Base-by-base conservation (phyloP, 2,113 vertebrate genomes). In the Mandrillus leucophaeus region DNA sequence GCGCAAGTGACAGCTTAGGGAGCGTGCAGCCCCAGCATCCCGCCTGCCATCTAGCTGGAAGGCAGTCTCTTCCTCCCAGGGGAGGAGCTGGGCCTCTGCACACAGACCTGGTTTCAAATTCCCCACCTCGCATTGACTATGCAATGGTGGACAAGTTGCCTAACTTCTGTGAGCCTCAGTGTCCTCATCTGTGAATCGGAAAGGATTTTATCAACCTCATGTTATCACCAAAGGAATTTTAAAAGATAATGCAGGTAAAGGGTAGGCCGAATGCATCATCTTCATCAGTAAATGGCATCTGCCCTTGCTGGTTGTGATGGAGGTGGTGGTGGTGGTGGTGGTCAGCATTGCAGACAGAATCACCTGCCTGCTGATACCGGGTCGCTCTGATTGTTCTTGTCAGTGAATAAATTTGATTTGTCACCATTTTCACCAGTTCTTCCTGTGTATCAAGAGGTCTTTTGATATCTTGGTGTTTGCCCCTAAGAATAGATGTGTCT, bases 291-390 rank as follows among this genome's bases (percentile, higher is more conserved):
- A n/a, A 18, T 4, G 6, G 20, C 0, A 1, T 9, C 43, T 8
- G 30, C 22, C 68, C 78, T 72, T 40, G 0, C 70, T 1, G 22
- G 59, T 4, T 16, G 30, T 17, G 45, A 7, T 1, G 0, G 50
- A n/a, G 43, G 43, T 43, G 6, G 43, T 43, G 66, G 14, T 22
- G 2, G 1, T 18, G 64, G 20, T 1, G 17, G n/a, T 3, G 27
- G 25, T 22, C 59, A 4, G 17, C 4, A 0, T 4, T 6, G 20
- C 1, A 3, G 90, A n/a, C 1, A 30, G n/a, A 4, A 2, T 8
- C 5, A 18, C 16, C 43, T 30, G 61, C 81, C 76, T 73, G 0
- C 89, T 30, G 59, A 17, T 7, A 7, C 2, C 0, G 0, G 40
- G 32, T 45, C 8, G 0, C 22, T 30, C 23, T 2, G 57, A 16